Evolutionary conservation across 2,113 vertebrate genomes (phyloP).

Genomic region (Poeciliopsis turrubarensis): DNA sequence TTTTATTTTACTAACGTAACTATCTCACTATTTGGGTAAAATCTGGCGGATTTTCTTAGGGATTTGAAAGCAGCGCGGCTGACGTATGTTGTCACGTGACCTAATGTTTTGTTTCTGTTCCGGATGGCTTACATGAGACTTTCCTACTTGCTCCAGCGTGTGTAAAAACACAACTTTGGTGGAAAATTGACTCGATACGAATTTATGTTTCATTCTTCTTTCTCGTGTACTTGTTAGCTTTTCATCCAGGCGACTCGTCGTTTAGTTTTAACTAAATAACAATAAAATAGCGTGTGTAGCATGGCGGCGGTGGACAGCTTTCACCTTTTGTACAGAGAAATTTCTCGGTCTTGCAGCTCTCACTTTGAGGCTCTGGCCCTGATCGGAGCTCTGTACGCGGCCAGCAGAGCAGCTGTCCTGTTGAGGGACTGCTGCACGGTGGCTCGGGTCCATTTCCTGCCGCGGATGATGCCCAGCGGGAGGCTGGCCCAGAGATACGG

Average conservation of each 20-base stretch:
- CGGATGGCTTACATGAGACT: neutral
- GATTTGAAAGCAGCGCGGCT: slow-evolving; percentile 20
- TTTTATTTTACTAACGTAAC: neutral
- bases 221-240: neutral
- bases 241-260: neutral
- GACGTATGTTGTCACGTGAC: slow-evolving; percentile 35
- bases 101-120: slow-evolving; percentile 51
- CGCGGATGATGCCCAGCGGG: slow-evolving; percentile 76
- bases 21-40: neutral
- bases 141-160: neutral
- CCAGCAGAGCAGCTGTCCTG: slow-evolving; percentile 79
- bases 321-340: slow-evolving; percentile 87
- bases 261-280: neutral
- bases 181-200: too few relatives aligned
- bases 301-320: slow-evolving; percentile 98
- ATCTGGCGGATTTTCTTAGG: neutral
- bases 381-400: slow-evolving; percentile 88
- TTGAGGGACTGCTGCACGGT: slow-evolving; percentile 81
- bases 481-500: slow-evolving; percentile 87
- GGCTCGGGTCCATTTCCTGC: slow-evolving; percentile 87
- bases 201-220: neutral
- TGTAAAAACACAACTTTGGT: neutral
- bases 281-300: neutral
- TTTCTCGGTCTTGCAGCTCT: slow-evolving; percentile 86
- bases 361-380: slow-evolving; percentile 89